Conservation (phyloP, 2,113 vertebrate species). For the Hydropotes inermis region DNA sequence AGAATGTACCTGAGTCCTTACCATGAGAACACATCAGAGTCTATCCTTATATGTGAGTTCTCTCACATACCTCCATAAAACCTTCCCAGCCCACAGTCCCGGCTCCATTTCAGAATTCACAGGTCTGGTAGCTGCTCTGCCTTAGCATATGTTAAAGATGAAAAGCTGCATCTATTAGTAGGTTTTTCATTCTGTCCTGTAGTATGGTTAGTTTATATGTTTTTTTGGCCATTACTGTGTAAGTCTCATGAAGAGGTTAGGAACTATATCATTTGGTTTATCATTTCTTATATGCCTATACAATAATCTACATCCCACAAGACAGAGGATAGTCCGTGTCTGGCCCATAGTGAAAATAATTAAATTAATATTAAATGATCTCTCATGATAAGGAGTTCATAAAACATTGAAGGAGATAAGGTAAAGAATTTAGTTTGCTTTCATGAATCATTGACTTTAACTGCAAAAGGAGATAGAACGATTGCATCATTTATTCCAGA, state of each 20-base stretch:
- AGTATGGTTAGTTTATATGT: background rate
- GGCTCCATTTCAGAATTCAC: background rate
- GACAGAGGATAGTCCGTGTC: background rate
- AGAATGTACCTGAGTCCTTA: background rate
- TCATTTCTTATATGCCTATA: background rate
- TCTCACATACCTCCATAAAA: background rate
- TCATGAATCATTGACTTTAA: background rate
- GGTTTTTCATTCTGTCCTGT: background rate
- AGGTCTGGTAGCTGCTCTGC: background rate
- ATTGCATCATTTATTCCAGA: background rate
- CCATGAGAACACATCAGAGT: background rate
- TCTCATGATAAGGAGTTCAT: background rate
- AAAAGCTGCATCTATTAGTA: background rate
- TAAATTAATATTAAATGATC: background rate
- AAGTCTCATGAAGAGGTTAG: background rate
- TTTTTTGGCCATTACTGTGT: background rate
- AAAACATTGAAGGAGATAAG: background rate
- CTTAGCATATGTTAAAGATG: background rate
- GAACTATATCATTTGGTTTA: background rate
- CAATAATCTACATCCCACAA: no score
- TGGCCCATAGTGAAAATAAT: background rate
- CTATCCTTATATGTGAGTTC: background rate
- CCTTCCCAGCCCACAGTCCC: accelerated
- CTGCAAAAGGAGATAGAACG: background rate
- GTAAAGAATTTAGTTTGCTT: background rate